Base-by-base conservation (phyloP, 1,140 invertebrate genomes). In the Pantala flavescens region DNA sequence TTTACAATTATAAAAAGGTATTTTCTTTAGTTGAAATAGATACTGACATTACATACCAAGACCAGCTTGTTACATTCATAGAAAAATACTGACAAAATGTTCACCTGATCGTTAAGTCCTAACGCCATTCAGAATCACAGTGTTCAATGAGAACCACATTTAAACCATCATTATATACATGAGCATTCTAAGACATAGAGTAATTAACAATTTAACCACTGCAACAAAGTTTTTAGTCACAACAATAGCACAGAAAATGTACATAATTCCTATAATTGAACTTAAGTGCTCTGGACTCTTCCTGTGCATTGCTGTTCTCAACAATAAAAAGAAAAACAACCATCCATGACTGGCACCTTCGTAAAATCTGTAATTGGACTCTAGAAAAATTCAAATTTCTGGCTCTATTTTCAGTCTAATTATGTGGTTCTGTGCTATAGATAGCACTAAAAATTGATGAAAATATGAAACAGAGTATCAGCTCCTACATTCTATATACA, bases 61-160 rank as follows among this genome's bases (percentile, higher is more conserved):
- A 63, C 49, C 49, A 63, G 49, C 49, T 63, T 63, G 49, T 63
- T 19, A 63, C 49, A 63, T 63, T 63, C 49, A 63, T 63, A 63
- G 49, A 63, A 63, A 63, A 63, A 63, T 63, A 63, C 49, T 63
- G 49, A 63, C 49, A 63, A 63, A 63, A 63, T 63, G n/a, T 63
- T 63, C 49, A 16, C 49, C 49, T 63, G 49, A 63, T 63, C 49
- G n/a, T 63, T 63, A 63, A 63, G 49, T 63, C n/a, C 49, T 63
- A 63, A 16, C n/a, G 14, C 49, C 49, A 19, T 63, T 19, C 49
- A 63, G 49, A 63, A 63, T 63, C 49, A 63, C 49, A 63, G 49
- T 19, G 49, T 63, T 63, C 49, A 63, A 7, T 1, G 49, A 63
- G 49, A 63, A 63, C 49, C 49, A 63, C 2, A 36, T 36, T 63